Evolutionary conservation across 53 echinoderm and acorn worm species (phyloP).

Genomic region (Actinopyga echinites): DNA sequence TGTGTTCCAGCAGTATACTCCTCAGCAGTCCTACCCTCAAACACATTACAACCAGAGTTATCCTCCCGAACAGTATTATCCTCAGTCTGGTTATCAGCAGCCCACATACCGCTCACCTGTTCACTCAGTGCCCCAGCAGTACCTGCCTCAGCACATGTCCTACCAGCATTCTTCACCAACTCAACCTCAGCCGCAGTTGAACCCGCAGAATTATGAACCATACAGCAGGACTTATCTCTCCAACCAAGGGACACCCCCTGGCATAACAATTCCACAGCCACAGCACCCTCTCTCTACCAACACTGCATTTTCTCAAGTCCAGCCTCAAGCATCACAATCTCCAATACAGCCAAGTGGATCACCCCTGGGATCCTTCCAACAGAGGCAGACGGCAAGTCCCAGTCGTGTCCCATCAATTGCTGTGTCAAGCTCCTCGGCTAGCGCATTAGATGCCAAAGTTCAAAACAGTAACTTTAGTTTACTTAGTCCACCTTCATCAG

Average conservation of each 20-base stretch:
- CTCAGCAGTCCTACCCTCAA: slow-evolving; percentile 47
- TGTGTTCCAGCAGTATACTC: slow-evolving; percentile 67
- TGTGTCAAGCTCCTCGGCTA: slow-evolving; percentile 3
- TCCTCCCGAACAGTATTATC: slow-evolving; percentile 70
- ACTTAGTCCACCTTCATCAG: slow-evolving; percentile 16
- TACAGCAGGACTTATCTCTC: slow-evolving; percentile 21
- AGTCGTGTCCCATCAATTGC: neutral
- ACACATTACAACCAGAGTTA: slow-evolving; percentile 66
- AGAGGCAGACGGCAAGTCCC: slow-evolving; percentile 33
- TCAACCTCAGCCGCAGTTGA: slow-evolving; percentile 60
- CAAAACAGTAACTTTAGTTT: slow-evolving; percentile 13
- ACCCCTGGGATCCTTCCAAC: slow-evolving; percentile 12
- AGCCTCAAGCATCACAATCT: slow-evolving; percentile 11
- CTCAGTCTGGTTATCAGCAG: slow-evolving; percentile 59
- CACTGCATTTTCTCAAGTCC: slow-evolving; percentile 38
- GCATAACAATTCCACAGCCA: slow-evolving; percentile 41
- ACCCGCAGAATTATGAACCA: slow-evolving; percentile 63
- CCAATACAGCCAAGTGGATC: slow-evolving; percentile 31
- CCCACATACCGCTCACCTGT: slow-evolving; percentile 41
- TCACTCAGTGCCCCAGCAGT: slow-evolving; percentile 62
- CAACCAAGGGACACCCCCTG: slow-evolving; percentile 34
- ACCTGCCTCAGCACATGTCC: slow-evolving; percentile 61
- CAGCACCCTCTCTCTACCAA: slow-evolving; percentile 23
- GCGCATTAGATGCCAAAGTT: slow-evolving; percentile 14
- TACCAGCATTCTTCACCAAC: slow-evolving; percentile 60